Evolutionary conservation across 1,140 invertebrate species (phyloP).

Genomic region (Whitmania pigra): DNA sequence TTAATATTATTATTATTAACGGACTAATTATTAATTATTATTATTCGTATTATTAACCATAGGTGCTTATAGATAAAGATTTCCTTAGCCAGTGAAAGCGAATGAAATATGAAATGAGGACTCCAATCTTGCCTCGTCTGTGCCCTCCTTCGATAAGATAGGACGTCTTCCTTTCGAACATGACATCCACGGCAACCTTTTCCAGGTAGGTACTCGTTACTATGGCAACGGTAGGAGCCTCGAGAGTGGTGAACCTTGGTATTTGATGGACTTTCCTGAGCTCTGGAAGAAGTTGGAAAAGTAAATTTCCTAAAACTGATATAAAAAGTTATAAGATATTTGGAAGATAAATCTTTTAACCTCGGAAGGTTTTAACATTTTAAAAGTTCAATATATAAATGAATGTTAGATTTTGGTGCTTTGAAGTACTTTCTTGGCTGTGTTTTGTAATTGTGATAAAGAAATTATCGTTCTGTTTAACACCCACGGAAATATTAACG

Average conservation of each 20-base stretch:
- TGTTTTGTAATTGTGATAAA: too few species aligned
- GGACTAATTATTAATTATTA: too few species aligned
- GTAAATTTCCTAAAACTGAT: not conserved
- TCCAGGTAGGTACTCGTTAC: constrained; percentile 95
- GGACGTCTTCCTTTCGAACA: constrained; percentile 96
- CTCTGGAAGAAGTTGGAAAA: not conserved
- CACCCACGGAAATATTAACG: too few species aligned
- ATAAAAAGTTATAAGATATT: too few species aligned
- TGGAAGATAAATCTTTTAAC: too few species aligned
- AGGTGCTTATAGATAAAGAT: not conserved
- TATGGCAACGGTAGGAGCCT: constrained; percentile 93
- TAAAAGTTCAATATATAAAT: too few species aligned
- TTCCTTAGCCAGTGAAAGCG: not conserved
- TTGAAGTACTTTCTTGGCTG: too few species aligned
- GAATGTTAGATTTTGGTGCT: too few species aligned
- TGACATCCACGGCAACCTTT: constrained; percentile 90
- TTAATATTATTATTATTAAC: too few species aligned
- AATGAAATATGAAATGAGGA: not conserved
- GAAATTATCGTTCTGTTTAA: too few species aligned
- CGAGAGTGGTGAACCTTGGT: constrained; percentile 39
- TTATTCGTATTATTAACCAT: too few species aligned
- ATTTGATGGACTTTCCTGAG: not conserved
- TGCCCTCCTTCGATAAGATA: constrained; percentile 57
- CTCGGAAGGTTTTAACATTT: too few species aligned
- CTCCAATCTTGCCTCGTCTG: not conserved